Evolutionary conservation across 2,888 invertebrate species (phyloP), one percentile per base, ranked within the genome.

Genomic region (Marasmarcha lunaedactyla): DNA sequence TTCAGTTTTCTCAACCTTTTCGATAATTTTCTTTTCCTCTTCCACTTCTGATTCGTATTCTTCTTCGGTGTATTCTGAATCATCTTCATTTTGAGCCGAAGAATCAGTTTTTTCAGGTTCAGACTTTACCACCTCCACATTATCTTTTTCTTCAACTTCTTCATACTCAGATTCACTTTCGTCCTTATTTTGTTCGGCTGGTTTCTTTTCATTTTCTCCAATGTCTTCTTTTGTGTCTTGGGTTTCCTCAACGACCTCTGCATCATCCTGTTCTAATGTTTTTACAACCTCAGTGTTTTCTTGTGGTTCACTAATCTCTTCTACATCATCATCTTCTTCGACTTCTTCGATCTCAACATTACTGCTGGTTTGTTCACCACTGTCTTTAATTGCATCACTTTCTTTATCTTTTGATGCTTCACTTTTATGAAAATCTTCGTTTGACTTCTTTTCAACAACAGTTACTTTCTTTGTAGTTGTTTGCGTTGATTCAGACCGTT

Each of bases 401-500:
- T 41, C 33, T 12, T 14, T n/a, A 25, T 42, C 40, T 33, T 34
- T 43, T 5, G 36, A 27, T 38, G 51, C 50, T 42, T 47, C 48
- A 42, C 46, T 46, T 41, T 52, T 45, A 39, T 49, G 50, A n/a
- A n/a, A n/a, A 10, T 45, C 44, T 33, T 42, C 41, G 7, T 47
- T 47, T 13, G 42, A n/a, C n/a, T n/a, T 35, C 12, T 64, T 59
- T 51, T 77, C 61, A 15, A 69, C 55, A 11, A 74, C 54, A 0
- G 71, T 63, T 4, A 76, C 67, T 44, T 74, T 74, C 47, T 72
- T 70, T 1, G 59, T 58, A 7, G 67, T 64, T n/a, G 64, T 66
- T 4, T 65, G 65, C 9, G 58, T 67, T 1, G 63, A 61, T 48
- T 74, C 73, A 13, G 68, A 61, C 27, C 55, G 65, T 54, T 79